Conservation (phyloP, 2,113 vertebrate species). For the Percopsis transmontana region DNA sequence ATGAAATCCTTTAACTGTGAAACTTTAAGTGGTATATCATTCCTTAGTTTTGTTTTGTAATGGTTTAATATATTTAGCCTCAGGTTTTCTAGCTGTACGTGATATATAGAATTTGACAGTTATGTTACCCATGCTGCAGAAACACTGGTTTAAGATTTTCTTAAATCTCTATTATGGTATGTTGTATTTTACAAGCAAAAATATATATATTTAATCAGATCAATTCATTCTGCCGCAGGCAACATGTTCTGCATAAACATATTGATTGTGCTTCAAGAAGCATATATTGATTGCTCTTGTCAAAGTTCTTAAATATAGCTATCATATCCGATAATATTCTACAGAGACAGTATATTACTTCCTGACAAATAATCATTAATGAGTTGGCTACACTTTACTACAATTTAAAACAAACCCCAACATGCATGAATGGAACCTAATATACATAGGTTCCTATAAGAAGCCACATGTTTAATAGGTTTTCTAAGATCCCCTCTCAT, state of each 20-base stretch:
- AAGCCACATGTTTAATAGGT: too few species aligned
- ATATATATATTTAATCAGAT: slow-evolving; percentile 43
- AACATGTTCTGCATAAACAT: slow-evolving; percentile 35
- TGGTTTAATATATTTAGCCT: slow-evolving; percentile 51
- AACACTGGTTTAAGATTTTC: slow-evolving; percentile 36
- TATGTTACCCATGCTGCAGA: slow-evolving; percentile 31
- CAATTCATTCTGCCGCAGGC: slow-evolving; percentile 40
- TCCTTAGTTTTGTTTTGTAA: slow-evolving; percentile 58
- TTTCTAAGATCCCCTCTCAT: too few species aligned
- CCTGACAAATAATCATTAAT: slow-evolving; percentile 12
- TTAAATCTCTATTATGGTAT: slow-evolving; percentile 47
- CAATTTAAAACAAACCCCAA: neutral
- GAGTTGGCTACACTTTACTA: neutral
- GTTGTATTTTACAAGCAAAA: slow-evolving; percentile 32
- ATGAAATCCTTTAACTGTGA: slow-evolving; percentile 24
- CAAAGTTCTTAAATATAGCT: slow-evolving; percentile 31
- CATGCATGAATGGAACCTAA: neutral
- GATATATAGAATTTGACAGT: slow-evolving; percentile 46
- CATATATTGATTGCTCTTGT: neutral
- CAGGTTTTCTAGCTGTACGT: slow-evolving; percentile 33
- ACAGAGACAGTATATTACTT: neutral
- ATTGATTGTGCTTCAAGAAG: slow-evolving; percentile 44
- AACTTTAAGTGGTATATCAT: slow-evolving; percentile 49
- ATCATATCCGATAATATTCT: slow-evolving; percentile 2
- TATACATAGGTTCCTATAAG: neutral